These are phyloP conservation scores for Drosophila bifasciata DNA, from an alignment of 1,140 invertebrate genomes.

Conservation along the genomic window DNA sequence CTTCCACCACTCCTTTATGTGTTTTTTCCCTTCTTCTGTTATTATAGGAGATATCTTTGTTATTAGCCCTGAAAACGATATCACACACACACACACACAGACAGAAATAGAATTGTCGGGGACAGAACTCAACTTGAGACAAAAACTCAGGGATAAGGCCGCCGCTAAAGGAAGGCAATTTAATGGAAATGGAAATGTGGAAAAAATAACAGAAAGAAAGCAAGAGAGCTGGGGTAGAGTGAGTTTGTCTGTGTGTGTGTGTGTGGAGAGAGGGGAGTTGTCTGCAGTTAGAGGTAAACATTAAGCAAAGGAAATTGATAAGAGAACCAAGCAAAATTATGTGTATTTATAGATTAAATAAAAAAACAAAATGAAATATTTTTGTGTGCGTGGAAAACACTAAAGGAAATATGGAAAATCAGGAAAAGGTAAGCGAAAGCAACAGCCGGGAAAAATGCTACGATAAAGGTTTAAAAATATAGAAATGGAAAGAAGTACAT, in stretches of 20 bases:
- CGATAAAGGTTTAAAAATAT: too few species aligned
- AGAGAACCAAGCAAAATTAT: constrained; percentile 47
- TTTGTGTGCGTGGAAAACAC: neutral
- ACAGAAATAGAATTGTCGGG: constrained; percentile 16
- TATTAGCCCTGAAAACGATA: constrained; percentile 44
- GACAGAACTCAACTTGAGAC: too few species aligned
- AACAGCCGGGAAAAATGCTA: constrained; percentile 5
- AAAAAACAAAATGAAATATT: constrained; percentile 10
- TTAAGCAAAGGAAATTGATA: constrained; percentile 53
- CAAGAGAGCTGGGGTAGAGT: neutral
- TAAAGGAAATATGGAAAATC: constrained; percentile 20
- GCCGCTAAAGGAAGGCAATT: constrained; percentile 37
- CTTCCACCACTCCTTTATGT: constrained; percentile 13
- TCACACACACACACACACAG: constrained; percentile 29
- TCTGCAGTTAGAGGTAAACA: constrained; percentile 2
- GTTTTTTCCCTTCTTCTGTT: constrained; percentile 20
- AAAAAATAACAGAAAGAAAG: constrained; percentile 2
- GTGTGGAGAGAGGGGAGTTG: neutral
- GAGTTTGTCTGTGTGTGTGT: constrained; percentile 26
- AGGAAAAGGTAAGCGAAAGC: constrained; percentile 15
- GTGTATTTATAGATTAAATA: constrained; percentile 40
- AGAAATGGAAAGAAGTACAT: too few species aligned
- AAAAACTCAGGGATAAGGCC: constrained; percentile 24
- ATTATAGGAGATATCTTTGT: constrained; percentile 66
- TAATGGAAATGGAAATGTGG: constrained; percentile 5